Evolutionary conservation across 1,140 invertebrate genomes (phyloP), one percentile per base, ranked within the genome.

Genomic region (Sinonovacula constricta): DNA sequence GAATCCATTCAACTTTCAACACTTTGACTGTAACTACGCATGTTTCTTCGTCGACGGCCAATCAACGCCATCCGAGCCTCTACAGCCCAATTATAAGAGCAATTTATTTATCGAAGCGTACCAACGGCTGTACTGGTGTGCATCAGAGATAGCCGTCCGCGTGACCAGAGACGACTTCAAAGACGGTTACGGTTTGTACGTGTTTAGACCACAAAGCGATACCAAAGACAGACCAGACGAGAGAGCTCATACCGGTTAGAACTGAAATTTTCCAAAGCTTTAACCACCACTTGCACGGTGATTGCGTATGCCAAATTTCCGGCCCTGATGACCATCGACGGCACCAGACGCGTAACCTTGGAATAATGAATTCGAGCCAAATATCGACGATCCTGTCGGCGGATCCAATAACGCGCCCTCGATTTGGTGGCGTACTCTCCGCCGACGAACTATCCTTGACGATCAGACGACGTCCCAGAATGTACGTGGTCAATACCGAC

Each of bases 1-100:
- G 62, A 66, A 39, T 45, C 62, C 62, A 4, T 66, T 66, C 62
- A 66, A 66, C 36, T 36, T 66, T 45, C 33, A 66, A 66, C 33
- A 66, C 36, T 39, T 66, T 22, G 45, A 66, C 62, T 66, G 39
- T 45, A 45, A 7, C 18, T 45, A 45, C 39, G 39, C 39, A 18
- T 7, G 39, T 10, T 62, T 62, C 59, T 62, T 30, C 59, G 59
- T 62, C 12, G 26, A 62, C 54, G 54, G 54, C 10, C 54, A 62
- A 22, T 62, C 59, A 12, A 62, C 59, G 14, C 59, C 59, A 7
- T 45, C 26, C 12, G 26, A 12, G 26, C 12, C 33, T n/a, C 26
- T 66, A 39, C 33, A 66, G 36, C 34, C 36, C 18, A 45, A 36
- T 28, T 66, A 66, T 45, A 66, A 36, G 36, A 45, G 18, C 36